Conservation (phyloP, 2,797 vertebrate species). For the Hemitrygon akajei region DNA sequence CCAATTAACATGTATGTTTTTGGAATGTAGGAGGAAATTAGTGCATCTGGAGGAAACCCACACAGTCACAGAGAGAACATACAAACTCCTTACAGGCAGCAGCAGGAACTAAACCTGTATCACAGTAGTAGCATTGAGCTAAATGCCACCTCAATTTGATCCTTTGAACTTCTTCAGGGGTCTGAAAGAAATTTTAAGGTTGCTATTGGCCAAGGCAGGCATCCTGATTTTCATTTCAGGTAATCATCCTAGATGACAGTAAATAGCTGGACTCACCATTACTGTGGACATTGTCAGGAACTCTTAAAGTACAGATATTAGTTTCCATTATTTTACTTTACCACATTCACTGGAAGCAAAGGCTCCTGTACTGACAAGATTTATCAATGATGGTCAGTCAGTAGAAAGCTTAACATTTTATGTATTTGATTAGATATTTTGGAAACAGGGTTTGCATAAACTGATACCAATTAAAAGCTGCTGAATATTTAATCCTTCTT, state of each 20-base stretch:
- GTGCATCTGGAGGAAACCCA: no score
- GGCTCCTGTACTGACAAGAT: not conserved
- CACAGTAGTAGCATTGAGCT: no score
- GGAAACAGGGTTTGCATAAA: not conserved
- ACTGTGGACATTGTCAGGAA: not conserved
- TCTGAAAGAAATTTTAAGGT: not conserved
- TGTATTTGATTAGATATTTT: not conserved
- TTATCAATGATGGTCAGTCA: not conserved
- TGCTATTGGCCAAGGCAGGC: not conserved
- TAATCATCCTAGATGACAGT: not conserved
- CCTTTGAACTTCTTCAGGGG: not conserved
- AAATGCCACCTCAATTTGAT: no score
- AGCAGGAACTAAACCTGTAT: no score
- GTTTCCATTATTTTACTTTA: no score
- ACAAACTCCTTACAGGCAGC: no score
- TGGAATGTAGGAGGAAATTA: no score
- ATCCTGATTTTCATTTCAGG: not conserved
- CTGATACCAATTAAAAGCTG: no score
- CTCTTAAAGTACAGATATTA: not conserved
- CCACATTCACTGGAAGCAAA: no score
- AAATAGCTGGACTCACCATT: not conserved
- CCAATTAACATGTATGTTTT: no score
- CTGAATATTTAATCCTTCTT: no score
- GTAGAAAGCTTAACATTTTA: not conserved
- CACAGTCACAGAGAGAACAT: no score